phyloP scores from a whole-genome alignment of 2,888 invertebrate genomes.

The Piscicola geometra region DNA sequence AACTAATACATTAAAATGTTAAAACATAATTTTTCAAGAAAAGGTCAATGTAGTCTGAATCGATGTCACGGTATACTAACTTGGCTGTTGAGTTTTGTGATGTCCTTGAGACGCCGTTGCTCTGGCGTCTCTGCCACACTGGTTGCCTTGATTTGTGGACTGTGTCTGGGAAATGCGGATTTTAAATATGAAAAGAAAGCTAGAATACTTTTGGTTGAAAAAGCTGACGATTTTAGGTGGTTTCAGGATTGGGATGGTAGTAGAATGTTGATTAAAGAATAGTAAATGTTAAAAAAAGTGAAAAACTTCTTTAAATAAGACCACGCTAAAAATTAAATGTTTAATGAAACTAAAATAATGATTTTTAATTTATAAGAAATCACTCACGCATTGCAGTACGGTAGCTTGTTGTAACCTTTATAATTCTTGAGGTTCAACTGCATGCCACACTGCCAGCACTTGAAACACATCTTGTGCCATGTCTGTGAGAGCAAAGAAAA shows the following conservation, averaged over 20 bases:
- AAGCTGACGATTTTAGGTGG: not conserved
- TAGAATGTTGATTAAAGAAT: not conserved
- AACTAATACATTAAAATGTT: too few relatives aligned
- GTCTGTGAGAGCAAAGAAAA: slow-evolving; percentile 63
- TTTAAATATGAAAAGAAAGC: slow-evolving; percentile 55
- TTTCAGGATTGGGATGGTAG: not conserved
- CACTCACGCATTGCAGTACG: slow-evolving; percentile 97
- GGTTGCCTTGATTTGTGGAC: slow-evolving; percentile 95
- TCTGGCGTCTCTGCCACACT: slow-evolving; percentile 98
- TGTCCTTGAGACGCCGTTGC: slow-evolving; percentile 88
- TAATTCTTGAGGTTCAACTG: slow-evolving; percentile 94
- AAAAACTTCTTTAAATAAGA: too few relatives aligned
- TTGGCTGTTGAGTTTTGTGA: slow-evolving; percentile 93
- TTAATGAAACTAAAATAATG: too few relatives aligned
- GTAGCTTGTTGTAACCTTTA: slow-evolving; percentile 96
- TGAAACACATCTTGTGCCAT: slow-evolving; percentile 99
- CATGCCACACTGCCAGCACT: slow-evolving; percentile 95
- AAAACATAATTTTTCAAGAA: too few relatives aligned
- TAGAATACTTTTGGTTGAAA: not conserved
- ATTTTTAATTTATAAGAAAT: too few relatives aligned
- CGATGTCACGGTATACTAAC: slow-evolving; percentile 54
- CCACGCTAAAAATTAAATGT: too few relatives aligned
- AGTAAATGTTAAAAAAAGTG: not conserved
- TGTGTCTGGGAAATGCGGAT: slow-evolving; percentile 68
- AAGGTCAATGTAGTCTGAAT: too few relatives aligned